Evolutionary conservation across 2,113 vertebrate genomes (phyloP), one percentile per base, ranked within the genome.

Genomic region (Leptodactylus fuscus): DNA sequence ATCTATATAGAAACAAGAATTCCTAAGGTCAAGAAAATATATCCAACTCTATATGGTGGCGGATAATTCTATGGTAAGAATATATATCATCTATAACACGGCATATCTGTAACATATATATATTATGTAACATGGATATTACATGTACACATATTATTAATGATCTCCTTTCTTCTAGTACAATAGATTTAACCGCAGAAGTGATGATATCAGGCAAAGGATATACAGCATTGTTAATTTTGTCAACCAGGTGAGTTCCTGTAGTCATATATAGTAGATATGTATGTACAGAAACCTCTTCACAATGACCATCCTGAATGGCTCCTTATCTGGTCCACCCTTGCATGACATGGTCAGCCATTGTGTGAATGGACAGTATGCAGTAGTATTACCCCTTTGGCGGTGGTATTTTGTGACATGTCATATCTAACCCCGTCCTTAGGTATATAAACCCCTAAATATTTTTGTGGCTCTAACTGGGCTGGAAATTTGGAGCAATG

Each of bases 401-500:
- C 22, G n/a, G 22, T 8, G 22, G n/a, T 55, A 48, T 15, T 7
- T 48, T 1, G 13, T 48, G 8, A 48, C 49, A 13, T 11, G 3
- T 24, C 24, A 58, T 67, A 34, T 36, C 15, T 71, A 34, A 67
- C 24, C 77, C 34, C 32, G 49, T 58, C 18, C 1, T 76, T 88
- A 98, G 97, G 93, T 93, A 7, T 98, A 97, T 48, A 96, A 94
- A 76, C 89, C 93, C n/a, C 82, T 97, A 22, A 93, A 92, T 46
- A 93, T 93, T 22, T 93, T 96, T 0, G 90, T 99, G 82, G 97
- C 94, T 55, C 89, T 99, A 88, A 93, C 92, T 16, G 97, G 97
- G 0, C 49, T 99, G 2, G 97, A 98, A 87, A 87, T 97, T 67
- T 99, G 98, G 98, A 94, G 95, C 0, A 91, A 90, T 0, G 0